Conservation (phyloP, 2,113 vertebrate species). For the Todiramphus saurophagus region DNA sequence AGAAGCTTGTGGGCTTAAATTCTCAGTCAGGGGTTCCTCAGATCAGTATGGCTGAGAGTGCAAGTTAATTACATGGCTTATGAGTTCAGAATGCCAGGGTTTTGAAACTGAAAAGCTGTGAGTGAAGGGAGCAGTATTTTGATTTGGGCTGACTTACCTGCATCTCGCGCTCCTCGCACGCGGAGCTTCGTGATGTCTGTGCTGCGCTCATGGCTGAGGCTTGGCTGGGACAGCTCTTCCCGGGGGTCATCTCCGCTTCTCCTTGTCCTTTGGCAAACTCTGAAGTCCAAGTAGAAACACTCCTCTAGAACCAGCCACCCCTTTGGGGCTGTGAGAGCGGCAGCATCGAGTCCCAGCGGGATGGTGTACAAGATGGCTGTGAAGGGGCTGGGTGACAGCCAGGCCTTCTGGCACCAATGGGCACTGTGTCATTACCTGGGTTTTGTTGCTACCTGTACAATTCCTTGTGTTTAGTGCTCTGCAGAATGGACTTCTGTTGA, state of each 20-base stretch:
- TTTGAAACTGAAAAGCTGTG: neutral
- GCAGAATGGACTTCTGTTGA: neutral
- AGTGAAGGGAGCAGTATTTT: neutral
- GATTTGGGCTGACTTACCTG: neutral
- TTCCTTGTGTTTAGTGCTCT: neutral
- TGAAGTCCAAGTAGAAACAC: neutral
- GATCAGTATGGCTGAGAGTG: neutral
- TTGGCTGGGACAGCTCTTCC: neutral
- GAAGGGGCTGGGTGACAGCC: neutral
- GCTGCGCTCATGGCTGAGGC: fast-evolving
- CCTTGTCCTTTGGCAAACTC: fast-evolving
- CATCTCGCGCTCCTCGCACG: fast-evolving
- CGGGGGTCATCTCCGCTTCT: neutral
- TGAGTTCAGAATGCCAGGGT: neutral
- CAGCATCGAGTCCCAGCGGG: fast-evolving
- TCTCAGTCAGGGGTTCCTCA: neutral
- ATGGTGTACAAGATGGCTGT: fast-evolving
- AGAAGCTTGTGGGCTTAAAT: neutral
- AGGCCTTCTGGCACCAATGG: neutral
- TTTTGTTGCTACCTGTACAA: too few species aligned
- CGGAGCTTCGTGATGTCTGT: neutral
- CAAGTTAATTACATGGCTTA: neutral
- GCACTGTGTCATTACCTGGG: neutral
- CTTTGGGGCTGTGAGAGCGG: neutral
- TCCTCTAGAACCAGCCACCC: neutral